phyloP scores from a whole-genome alignment of 2,113 vertebrate species.

The Tenrec ecaudatus region DNA sequence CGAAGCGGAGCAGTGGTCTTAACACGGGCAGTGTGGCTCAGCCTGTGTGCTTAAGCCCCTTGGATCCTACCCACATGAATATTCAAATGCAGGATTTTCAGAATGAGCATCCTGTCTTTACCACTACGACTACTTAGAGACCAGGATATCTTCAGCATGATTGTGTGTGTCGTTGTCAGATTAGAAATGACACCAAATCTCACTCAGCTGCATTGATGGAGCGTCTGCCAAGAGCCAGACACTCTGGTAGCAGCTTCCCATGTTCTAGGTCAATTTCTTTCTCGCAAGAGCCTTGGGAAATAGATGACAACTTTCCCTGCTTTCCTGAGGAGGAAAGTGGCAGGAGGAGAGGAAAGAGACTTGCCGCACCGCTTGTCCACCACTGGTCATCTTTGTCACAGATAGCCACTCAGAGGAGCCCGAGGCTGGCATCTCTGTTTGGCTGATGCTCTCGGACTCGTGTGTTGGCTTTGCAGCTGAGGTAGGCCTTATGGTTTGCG shows the following conservation, averaged over 20 bases:
- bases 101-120: neutral
- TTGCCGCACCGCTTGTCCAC: neutral
- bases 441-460: neutral
- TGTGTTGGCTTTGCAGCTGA: neutral
- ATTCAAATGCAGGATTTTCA: neutral
- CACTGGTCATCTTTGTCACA: neutral
- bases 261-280: constrained; percentile 77
- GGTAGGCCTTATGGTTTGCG: neutral
- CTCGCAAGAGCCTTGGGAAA: constrained; percentile 66
- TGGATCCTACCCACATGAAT: neutral
- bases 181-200: constrained; percentile 68
- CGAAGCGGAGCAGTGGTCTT: neutral
- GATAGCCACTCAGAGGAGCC: neutral
- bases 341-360: constrained; percentile 9
- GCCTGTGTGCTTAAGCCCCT: neutral
- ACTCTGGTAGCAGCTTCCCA: constrained; percentile 54
- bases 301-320: constrained; percentile 51
- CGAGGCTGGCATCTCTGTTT: neutral
- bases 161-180: constrained; percentile 36
- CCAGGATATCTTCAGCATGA: neutral
- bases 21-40: neutral
- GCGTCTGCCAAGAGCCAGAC: constrained; percentile 72
- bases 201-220: constrained; percentile 65
- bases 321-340: constrained; percentile 28
- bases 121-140: neutral